Base-by-base conservation (phyloP, 2,888 invertebrate species). In the Petrolisthes cinctipes region DNA sequence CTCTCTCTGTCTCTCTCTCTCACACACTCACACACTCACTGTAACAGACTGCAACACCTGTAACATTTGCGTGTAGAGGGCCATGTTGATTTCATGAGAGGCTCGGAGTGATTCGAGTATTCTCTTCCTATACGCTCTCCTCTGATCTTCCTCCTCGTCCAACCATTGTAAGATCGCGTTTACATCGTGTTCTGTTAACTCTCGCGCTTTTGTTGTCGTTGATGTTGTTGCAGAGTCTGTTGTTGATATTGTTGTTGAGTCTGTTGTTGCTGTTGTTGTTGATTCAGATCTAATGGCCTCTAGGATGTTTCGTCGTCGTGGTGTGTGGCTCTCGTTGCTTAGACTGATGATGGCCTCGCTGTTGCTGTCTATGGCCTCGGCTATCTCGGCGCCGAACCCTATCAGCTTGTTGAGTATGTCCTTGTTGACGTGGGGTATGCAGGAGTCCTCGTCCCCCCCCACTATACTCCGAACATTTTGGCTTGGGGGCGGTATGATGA, bases 341-440 rank as follows among this genome's bases (percentile, higher is more conserved):
- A 86, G 37, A 37, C 75, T 73, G 37, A 86, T 20, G 37, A 86
- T 75, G 4, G 81, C 56, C 57, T 86, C 86, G 75, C 71, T 86
- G 57, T 81, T 86, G 17, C 54, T 56, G 53, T 80, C 80, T 68
- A 86, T 86, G 54, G 86, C 86, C 56, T 86, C 86, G 6, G 86
- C 81, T 57, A 86, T 66, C 57, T 86, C 86, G 9, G 86, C 86
- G 5, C 86, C 86, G 75, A 86, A 86, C 51, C 81, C 81, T 6
- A 86, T 54, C 2, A 86, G 80, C 23, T 86, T 75, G 11, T 57
- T 86, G 57, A 86, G 80, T 5, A 86, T 71, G 20, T 81, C 81
- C 51, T 81, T 86, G 73, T 86, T 86, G n/a, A 86, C 81, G 11
- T 75, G 81, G 37, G 57, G 71, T 71, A 71, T 4, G n/a, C 14